Conservation (phyloP, 2,113 vertebrate species). For the Motacilla tschutschensis region DNA sequence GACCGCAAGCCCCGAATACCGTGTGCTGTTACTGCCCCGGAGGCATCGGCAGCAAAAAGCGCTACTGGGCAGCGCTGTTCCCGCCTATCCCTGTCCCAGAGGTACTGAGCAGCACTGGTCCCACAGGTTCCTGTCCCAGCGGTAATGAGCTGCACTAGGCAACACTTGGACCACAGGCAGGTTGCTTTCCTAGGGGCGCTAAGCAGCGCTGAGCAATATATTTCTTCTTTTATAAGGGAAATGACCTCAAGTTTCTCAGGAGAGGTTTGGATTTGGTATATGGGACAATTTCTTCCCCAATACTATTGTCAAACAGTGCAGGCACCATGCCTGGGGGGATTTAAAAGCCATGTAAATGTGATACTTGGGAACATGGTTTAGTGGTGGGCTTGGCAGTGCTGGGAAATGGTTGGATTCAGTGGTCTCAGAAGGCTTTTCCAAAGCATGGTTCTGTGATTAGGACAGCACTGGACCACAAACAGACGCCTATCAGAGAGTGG, state of each 20-base stretch:
- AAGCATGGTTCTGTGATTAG: background rate
- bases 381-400: background rate
- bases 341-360: background rate
- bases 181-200: background rate
- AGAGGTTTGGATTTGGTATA: background rate
- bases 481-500: background rate
- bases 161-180: no score
- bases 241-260: background rate
- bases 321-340: background rate
- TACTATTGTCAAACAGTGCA: background rate
- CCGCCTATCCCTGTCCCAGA: background rate
- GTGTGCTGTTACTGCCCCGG: background rate
- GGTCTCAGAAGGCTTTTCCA: background rate
- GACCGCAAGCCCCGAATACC: background rate
- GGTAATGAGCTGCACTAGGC: background rate
- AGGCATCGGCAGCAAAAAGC: rapidly evolving
- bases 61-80: rapidly evolving
- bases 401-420: background rate
- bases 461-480: background rate
- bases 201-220: background rate
- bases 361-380: background rate
- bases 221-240: background rate
- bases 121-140: background rate
- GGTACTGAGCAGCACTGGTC: background rate
- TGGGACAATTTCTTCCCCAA: background rate